phyloP scores from a whole-genome alignment of 2,888 invertebrate genomes.

The Drosophila recens region DNA sequence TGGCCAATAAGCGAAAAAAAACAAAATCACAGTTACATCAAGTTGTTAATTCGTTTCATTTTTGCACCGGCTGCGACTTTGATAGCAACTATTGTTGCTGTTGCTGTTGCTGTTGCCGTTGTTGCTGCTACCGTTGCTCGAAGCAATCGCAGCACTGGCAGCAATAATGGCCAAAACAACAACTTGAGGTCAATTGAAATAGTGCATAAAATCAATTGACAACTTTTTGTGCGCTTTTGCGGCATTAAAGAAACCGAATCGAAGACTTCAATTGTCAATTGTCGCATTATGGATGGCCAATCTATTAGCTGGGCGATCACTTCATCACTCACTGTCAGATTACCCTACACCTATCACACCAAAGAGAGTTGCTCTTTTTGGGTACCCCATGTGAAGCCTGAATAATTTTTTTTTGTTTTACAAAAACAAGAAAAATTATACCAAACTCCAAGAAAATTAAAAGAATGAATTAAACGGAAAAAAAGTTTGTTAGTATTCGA shows the following conservation, averaged over 20 bases:
- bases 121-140: conserved; percentile 71
- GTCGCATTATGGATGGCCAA: conserved; percentile 74
- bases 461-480: no score
- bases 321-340: conserved; percentile 59
- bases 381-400: no score
- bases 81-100: conserved; percentile 35
- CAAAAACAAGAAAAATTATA: no score
- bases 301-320: conserved; percentile 59
- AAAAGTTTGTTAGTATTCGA: no score
- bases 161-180: conserved; percentile 31
- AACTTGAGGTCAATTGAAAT: conserved; percentile 77
- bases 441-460: no score
- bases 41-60: conserved; percentile 81
- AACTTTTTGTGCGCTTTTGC: conserved; percentile 69
- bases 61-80: conserved; percentile 73
- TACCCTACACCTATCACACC: not conserved
- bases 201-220: conserved; percentile 84
- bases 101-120: conserved; percentile 4
- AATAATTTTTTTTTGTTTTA: no score
- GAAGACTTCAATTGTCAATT: conserved; percentile 58
- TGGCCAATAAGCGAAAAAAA: conserved; percentile 21
- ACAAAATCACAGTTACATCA: conserved; percentile 79
- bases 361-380: not conserved
- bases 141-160: conserved; percentile 33
- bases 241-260: conserved; percentile 42